These are phyloP conservation scores for Platypus cylindrus DNA, from an alignment of 2,888 invertebrate genomes.

Conservation along the genomic window DNA sequence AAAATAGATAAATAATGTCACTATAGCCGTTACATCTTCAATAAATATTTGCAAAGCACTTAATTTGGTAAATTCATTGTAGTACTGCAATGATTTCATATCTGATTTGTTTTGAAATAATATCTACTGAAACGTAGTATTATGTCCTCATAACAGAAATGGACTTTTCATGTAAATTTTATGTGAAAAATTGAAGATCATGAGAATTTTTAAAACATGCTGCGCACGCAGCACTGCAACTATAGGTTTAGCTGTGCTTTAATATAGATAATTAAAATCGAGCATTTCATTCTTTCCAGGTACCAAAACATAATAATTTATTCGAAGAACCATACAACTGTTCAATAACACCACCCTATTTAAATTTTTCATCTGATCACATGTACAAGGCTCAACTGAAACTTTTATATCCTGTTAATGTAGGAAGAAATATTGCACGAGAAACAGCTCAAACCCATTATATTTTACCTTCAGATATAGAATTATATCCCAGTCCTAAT, in stretches of 20 bases:
- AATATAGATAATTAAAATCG: slow-evolving; percentile 1
- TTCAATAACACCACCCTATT: slow-evolving; percentile 54
- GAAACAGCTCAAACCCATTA: slow-evolving; percentile 72
- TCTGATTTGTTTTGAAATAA: too few species aligned
- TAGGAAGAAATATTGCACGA: slow-evolving; percentile 79
- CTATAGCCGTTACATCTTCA: too few species aligned
- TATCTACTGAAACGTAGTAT: too few species aligned
- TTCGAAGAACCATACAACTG: slow-evolving; percentile 57
- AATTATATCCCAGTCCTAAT: slow-evolving; percentile 78
- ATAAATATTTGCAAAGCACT: too few species aligned
- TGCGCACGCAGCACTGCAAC: not conserved
- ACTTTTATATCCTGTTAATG: slow-evolving; percentile 79
- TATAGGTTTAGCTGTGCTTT: not conserved
- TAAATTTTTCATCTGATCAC: slow-evolving; percentile 47
- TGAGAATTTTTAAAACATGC: too few species aligned
- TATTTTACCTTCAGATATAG: slow-evolving; percentile 78
- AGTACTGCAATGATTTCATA: too few species aligned
- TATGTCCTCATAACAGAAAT: too few species aligned
- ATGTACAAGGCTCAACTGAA: slow-evolving; percentile 72
- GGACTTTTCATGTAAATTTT: too few species aligned
- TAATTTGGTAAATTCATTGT: too few species aligned
- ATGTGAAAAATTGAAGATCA: too few species aligned
- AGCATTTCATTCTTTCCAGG: slow-evolving; percentile 36
- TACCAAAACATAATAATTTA: slow-evolving; percentile 52
- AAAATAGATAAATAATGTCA: too few species aligned